Base-by-base conservation (phyloP, 2,888 invertebrate genomes). In the Rhagium mordax region DNA sequence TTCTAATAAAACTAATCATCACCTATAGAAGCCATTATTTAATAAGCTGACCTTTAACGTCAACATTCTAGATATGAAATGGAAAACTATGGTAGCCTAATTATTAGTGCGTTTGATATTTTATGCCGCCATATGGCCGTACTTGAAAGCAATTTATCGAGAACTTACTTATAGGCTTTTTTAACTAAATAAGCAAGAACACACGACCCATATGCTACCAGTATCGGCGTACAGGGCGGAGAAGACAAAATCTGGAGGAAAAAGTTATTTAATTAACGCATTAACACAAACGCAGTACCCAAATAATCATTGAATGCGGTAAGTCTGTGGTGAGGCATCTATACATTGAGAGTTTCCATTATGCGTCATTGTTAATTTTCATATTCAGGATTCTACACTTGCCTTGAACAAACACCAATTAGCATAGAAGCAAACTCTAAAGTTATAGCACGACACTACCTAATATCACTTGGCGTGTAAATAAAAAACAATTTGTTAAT, bases 401-500 rank as follows among this genome's bases (percentile, higher is more conserved):
- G 41, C n/a, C 41, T 41, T 41, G 41, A n/a, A 41, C n/a, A 41
- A 41, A n/a, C n/a, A 41, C n/a, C 5, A 41, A 41, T 41, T 41
- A 41, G 6, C 24, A 24, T 24, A 4, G 6, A 24, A 24, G 13
- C 13, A 41, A 41, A 41, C 41, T 41, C n/a, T 41, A n/a, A 13
- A 41, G 10, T 41, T 41, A n/a, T n/a, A 13, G 13, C 41, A 41
- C n/a, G 3, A 41, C 41, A n/a, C n/a, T 13, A 51, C 18, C 51
- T 51, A 3, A 20, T 18, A 20, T 20, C 51, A 47, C 15, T 60
- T 60, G 16, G 24, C 13, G 6, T 18, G 59, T 15, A 33, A 59
- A 33, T 41, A 33, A 41, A 59, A 59, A 29, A 59, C 18, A 18
- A 61, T 61, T 48, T 41, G 61, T 47, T n/a, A 21, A 61, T 61